Evolutionary conservation across 2,113 vertebrate species (phyloP).

Genomic region (Aptenodytes patagonicus): DNA sequence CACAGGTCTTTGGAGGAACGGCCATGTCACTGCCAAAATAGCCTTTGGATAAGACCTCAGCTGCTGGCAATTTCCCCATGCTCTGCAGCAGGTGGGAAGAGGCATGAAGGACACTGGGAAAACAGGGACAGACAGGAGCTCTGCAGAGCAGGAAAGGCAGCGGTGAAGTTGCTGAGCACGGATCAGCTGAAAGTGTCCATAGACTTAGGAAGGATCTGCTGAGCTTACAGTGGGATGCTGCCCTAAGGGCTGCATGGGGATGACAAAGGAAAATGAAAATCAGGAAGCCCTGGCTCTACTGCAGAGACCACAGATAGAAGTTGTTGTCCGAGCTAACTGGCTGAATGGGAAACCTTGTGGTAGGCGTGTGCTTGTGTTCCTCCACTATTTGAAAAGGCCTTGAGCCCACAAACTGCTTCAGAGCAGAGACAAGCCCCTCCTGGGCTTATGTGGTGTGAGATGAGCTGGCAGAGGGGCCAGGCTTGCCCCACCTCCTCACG

Average conservation of each 20-base stretch:
- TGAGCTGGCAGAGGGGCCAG: background rate
- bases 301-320: background rate
- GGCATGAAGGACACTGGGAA: background rate
- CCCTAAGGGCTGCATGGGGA: background rate
- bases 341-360: background rate
- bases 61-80: background rate
- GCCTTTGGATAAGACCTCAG: background rate
- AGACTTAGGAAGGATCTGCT: background rate
- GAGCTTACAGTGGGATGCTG: background rate
- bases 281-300: background rate
- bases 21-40: background rate
- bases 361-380: rapidly evolving
- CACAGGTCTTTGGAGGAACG: background rate
- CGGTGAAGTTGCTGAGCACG: rapidly evolving
- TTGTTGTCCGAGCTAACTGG: background rate
- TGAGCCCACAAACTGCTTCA: background rate
- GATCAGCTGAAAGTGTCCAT: background rate
- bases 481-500: background rate
- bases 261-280: background rate
- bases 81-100: background rate
- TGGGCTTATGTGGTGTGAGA: background rate
- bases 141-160: background rate
- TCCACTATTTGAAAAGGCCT: background rate
- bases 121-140: background rate
- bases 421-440: background rate